Conservation (phyloP, 1,140 invertebrate species). For the Laodelphax striatellus region DNA sequence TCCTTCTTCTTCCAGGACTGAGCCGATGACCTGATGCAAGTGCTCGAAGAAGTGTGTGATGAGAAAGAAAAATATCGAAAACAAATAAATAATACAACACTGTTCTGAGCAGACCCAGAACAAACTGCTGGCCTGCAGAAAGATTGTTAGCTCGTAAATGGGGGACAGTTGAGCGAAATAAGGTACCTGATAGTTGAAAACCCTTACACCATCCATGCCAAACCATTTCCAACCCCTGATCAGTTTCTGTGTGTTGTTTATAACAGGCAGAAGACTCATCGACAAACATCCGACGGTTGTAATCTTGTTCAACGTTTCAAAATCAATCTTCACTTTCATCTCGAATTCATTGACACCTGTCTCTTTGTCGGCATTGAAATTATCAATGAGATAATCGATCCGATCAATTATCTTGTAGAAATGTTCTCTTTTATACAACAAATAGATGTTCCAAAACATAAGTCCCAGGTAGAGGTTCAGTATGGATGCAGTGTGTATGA, state of each 20-base stretch:
- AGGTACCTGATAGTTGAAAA: not conserved
- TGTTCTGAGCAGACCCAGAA: not conserved
- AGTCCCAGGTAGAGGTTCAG: not conserved
- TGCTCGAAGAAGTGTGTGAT: not conserved
- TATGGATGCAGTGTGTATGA: not conserved
- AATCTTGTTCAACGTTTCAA: not conserved
- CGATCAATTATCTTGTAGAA: not conserved
- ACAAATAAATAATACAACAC: not conserved
- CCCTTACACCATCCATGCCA: not conserved
- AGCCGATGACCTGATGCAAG: not conserved
- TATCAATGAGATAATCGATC: not conserved
- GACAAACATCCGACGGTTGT: not conserved
- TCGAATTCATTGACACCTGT: not conserved
- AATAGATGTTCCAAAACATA: not conserved
- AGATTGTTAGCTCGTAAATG: not conserved
- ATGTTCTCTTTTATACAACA: not conserved
- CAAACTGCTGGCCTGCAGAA: not conserved
- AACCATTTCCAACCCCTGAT: not conserved
- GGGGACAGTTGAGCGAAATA: not conserved
- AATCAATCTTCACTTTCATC: not conserved
- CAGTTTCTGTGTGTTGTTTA: not conserved
- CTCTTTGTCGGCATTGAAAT: not conserved
- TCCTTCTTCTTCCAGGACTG: not conserved
- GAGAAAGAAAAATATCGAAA: not conserved
- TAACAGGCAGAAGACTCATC: not conserved